Conservation (phyloP, 2,888 invertebrate species). For the Coecobrya sp. region DNA sequence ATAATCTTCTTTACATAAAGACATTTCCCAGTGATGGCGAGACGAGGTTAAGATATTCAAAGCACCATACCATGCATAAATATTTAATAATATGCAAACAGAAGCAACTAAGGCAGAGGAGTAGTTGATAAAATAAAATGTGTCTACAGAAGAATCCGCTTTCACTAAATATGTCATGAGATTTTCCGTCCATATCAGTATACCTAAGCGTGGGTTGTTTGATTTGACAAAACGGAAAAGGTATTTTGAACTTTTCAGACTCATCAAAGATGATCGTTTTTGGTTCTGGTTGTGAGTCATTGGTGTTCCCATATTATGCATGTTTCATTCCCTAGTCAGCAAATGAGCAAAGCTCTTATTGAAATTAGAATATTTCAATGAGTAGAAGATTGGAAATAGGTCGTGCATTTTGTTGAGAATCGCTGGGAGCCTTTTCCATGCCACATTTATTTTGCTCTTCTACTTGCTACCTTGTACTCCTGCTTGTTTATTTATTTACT, state of each 20-base stretch:
- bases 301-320: background rate
- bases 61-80: background rate
- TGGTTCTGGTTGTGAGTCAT: background rate
- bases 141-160: too few species aligned
- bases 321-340: background rate
- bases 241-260: background rate
- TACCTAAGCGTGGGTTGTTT: background rate
- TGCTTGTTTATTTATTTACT: background rate
- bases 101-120: background rate
- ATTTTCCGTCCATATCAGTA: too few species aligned
- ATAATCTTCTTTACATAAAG: too few species aligned
- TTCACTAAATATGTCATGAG: too few species aligned
- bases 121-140: too few species aligned
- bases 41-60: too few species aligned
- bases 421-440: background rate
- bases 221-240: background rate
- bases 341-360: conserved; percentile 37
- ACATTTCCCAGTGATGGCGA: too few species aligned
- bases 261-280: background rate
- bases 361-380: conserved; percentile 47
- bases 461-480: background rate
- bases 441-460: background rate
- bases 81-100: conserved; percentile 2
- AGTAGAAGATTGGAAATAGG: conserved; percentile 45
- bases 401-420: background rate